Evolutionary conservation across 2,113 vertebrate species (phyloP), one percentile per base, ranked within the genome.

Genomic region (Porphyrio hochstetteri): DNA sequence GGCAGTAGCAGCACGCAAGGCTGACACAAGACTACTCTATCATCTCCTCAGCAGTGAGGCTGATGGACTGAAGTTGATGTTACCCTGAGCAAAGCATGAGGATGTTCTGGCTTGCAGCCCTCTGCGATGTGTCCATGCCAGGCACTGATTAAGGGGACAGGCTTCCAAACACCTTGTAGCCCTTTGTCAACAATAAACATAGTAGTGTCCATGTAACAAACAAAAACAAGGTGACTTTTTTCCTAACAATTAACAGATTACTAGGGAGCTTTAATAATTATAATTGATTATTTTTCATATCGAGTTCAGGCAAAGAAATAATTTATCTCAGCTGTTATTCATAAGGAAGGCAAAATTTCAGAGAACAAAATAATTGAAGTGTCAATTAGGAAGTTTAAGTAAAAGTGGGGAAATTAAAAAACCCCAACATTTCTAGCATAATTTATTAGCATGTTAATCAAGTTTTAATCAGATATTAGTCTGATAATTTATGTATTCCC

Each of bases 391-490:
- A 94, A 78, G 77, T 86, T 96, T 92, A 97, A 95, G 90, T 50
- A 94, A 85, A 93, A 92, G 67, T 69, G 92, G 74, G 76, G 84
- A 91, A 87, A 86, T 91, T 96, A 71, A 95, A 94, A 92, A 92
- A 64, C 0, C 33, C 78, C 82, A 96, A 97, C 86, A 92, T 82
- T 93, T 57, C 88, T 59, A 93, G 74, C 92, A 95, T 83, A 95
- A 93, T 92, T 81, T 91, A 92, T 97, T 94, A 93, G 91, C 82
- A 52, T 88, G 68, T 94, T 95, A 95, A 94, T 96, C 77, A 75
- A 88, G 70, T 95, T 93, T 97, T 95, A 97, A 97, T 95, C 88
- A 95, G 84, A 91, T 94, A 94, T 68, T 96, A 95, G 29, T 85
- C 76, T 90, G 88, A 86, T 92, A 88, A 91, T 90, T 79, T 89